Conservation (phyloP, 2,888 invertebrate species). For the Oscheius sp. region DNA sequence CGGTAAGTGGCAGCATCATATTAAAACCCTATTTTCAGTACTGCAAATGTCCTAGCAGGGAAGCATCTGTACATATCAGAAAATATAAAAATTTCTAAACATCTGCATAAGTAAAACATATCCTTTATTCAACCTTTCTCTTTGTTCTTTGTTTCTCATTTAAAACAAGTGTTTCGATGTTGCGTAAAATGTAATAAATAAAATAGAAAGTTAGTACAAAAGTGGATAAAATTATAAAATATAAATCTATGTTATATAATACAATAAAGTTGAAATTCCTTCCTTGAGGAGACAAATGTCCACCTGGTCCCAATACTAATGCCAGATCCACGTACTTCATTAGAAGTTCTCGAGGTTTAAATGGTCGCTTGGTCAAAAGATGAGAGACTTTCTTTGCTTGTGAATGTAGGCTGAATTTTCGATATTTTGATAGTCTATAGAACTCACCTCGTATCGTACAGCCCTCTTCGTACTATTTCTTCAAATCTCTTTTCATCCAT, state of each 20-base stretch:
- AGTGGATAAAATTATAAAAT: not conserved
- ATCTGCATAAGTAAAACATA: no score
- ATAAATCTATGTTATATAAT: conserved; percentile 15
- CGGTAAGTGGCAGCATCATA: not conserved
- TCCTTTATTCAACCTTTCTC: not conserved
- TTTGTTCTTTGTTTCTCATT: not conserved
- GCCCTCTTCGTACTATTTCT: conserved; percentile 17
- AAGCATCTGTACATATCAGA: not conserved
- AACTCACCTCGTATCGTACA: conserved; percentile 8
- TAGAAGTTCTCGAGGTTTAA: conserved; percentile 9
- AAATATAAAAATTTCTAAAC: not conserved
- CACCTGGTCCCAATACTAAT: conserved; percentile 1
- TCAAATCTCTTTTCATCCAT: conserved; percentile 20
- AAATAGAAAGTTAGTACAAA: not conserved
- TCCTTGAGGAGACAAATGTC: conserved; percentile 13
- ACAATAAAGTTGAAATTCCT: conserved; percentile 19
- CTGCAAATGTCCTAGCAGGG: conserved; percentile 47
- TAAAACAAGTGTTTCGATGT: not conserved
- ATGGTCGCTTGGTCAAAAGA: conserved; percentile 27
- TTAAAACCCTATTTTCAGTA: conserved; percentile 33
- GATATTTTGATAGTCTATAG: no score
- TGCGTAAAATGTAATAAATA: not conserved
- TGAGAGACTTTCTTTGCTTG: not conserved
- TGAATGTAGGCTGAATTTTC: conserved; percentile 1
- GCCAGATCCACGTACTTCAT: conserved; percentile 27